Evolutionary conservation across 2,888 invertebrate genomes (phyloP), one percentile per base, ranked within the genome.

Genomic region (Pasiphila rectangulata): DNA sequence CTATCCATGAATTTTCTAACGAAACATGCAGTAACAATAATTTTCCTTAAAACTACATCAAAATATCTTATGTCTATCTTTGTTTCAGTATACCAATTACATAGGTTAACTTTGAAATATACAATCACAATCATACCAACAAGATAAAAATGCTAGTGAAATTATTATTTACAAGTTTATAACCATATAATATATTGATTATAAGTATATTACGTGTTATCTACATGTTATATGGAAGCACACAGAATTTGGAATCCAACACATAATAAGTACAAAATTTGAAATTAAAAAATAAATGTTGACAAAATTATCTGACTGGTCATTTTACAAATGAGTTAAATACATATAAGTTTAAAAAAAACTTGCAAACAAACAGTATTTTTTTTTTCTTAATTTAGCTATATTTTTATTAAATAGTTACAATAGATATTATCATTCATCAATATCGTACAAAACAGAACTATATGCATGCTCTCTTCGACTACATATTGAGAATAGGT

Each of bases 201-300:
- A 56, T 61, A 50, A 63, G 77, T 81, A 78, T 19, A 21, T 6
- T 6, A 21, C 21, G 4, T 21, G 7, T 21, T 41, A 37, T 57
- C 75, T 83, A 85, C 67, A 64, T 72, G 68, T 77, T 79, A 82
- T 78, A 72, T 87, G 87, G 87, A 87, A 87, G 87, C 87, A 86
- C 87, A 87, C 83, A 83, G 79, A 87, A 83, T 79, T 66, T 69
- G 66, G 59, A 68, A 72, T 72, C n/a, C 2, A 17, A 30, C 16
- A 30, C 16, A 9, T 17, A 4, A 2, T 7, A 21, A 21, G 7
- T 21, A 6, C 4, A 21, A 21, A 6, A 6, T 21, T 2, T 21
- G 7, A 21, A 4, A 4, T 6, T 21, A 21, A 21, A 2, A 21
- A 2, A 1, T 1, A 7, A 4, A 21, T 21, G 3, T 6, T 21